Percentiles rank a stretch among this genome's conserved stretches.
Conservation (phyloP, 2,113 vertebrate species). For the Nothocercus nigrocapillus region DNA sequence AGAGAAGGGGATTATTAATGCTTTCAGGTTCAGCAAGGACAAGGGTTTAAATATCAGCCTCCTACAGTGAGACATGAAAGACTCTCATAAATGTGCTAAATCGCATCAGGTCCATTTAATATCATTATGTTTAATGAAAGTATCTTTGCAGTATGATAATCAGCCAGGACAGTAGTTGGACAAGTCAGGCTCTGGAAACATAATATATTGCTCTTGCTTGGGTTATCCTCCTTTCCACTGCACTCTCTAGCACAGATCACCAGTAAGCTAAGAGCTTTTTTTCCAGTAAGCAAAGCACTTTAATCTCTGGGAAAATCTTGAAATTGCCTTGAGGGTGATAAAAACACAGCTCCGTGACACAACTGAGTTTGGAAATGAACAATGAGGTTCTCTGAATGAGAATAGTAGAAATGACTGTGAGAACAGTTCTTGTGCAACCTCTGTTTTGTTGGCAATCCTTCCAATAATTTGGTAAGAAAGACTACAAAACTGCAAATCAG, state of each 20-base stretch:
- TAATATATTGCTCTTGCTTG: constrained; percentile 20
- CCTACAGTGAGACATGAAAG: constrained; percentile 64
- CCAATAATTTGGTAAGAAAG: neutral
- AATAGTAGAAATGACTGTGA: neutral
- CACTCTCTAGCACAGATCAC: neutral
- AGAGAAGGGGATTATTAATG: constrained; percentile 69
- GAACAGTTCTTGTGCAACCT: constrained; percentile 13
- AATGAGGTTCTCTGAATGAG: neutral
- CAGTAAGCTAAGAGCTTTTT: neutral
- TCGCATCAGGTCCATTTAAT: constrained; percentile 69
- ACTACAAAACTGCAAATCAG: neutral
- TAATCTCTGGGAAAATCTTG: constrained; percentile 52
- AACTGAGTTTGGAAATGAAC: neutral
- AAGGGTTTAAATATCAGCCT: constrained; percentile 59
- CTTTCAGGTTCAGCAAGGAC: constrained; percentile 64
- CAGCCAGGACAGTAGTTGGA: constrained; percentile 40
- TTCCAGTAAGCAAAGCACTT: neutral
- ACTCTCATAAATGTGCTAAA: constrained; percentile 68
- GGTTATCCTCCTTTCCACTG: neutral
- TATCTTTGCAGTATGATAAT: constrained; percentile 54
- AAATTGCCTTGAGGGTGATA: neutral
- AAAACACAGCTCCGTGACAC: constrained; percentile 1
- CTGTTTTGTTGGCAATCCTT: neutral
- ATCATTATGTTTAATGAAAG: constrained; percentile 64
- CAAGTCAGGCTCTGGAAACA: constrained; percentile 44